Conservation (phyloP, 2,113 vertebrate species). For the Phoenicopterus ruber region DNA sequence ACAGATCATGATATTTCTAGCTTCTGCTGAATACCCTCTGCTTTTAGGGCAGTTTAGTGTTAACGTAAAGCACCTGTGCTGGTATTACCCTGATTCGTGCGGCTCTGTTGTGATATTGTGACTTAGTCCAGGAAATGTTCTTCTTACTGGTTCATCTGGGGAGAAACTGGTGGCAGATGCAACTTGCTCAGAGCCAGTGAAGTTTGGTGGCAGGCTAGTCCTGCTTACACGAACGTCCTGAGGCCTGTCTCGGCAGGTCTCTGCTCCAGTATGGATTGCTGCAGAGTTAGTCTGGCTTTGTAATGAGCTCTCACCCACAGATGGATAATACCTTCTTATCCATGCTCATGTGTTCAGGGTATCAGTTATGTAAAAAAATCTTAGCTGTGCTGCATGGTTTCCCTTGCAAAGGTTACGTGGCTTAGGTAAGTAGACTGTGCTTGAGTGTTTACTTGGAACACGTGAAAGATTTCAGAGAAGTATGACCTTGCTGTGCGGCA, state of each 20-base stretch:
- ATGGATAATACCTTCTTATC: neutral
- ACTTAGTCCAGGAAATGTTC: neutral
- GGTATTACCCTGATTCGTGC: neutral
- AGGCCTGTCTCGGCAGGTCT: neutral
- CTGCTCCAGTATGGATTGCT: neutral
- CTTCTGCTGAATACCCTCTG: neutral
- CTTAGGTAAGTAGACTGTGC: neutral
- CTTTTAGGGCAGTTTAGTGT: neutral
- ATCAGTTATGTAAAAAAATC: neutral
- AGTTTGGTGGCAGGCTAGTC: neutral
- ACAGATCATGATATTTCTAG: neutral
- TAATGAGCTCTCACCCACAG: neutral
- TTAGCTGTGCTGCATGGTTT: neutral
- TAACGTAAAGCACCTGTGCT: neutral
- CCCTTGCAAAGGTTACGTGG: fast-evolving
- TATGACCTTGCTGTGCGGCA: neutral
- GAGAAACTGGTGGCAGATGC: neutral
- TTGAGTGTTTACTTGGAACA: neutral
- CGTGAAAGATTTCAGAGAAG: neutral
- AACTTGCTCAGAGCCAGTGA: neutral
- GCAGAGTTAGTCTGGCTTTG: neutral
- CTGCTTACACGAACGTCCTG: neutral
- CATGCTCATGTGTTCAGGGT: neutral
- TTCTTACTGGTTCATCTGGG: fast-evolving
- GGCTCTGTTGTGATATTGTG: neutral